phyloP scores from a whole-genome alignment of 2,888 invertebrate species.

The Ectropis crepuscularia region DNA sequence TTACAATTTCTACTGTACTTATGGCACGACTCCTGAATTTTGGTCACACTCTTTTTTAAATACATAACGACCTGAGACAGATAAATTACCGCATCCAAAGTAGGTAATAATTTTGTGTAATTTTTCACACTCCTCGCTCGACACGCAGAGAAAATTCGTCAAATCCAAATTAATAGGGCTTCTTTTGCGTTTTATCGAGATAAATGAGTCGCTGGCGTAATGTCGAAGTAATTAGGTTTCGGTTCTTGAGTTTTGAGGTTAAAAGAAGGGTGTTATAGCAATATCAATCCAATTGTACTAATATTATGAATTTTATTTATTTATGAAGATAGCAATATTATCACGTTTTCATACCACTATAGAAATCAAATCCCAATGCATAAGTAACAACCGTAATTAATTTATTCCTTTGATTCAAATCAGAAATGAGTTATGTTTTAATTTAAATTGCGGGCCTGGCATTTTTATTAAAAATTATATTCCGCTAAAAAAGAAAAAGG shows the following conservation, averaged over 20 bases:
- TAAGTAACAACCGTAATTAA: constrained; percentile 1
- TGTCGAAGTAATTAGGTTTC: too few relatives aligned
- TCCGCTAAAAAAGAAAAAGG: too few relatives aligned
- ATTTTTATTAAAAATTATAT: too few relatives aligned
- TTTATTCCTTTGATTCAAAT: constrained; percentile 13
- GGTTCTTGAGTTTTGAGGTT: too few relatives aligned
- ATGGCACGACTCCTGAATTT: background rate
- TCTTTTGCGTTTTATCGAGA: constrained; percentile 34
- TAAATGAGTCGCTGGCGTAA: constrained; percentile 36
- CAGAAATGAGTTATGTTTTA: constrained; percentile 12
- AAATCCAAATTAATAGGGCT: constrained; percentile 45
- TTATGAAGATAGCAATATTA: too few relatives aligned
- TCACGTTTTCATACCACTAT: background rate
- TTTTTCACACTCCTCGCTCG: constrained; percentile 22
- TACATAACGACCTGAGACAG: background rate
- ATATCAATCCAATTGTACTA: too few relatives aligned
- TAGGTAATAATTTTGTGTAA: constrained; percentile 15
- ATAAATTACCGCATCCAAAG: constrained; percentile 23
- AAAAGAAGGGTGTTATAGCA: too few relatives aligned
- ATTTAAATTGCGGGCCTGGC: background rate
- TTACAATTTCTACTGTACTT: too few relatives aligned
- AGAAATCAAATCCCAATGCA: background rate
- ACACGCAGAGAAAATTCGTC: constrained; percentile 28
- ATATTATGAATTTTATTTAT: too few relatives aligned
- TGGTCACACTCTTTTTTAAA: background rate